Evolutionary conservation across 2,113 vertebrate species (phyloP), one percentile per base, ranked within the genome.

Genomic region (Chaenogobius annularis): DNA sequence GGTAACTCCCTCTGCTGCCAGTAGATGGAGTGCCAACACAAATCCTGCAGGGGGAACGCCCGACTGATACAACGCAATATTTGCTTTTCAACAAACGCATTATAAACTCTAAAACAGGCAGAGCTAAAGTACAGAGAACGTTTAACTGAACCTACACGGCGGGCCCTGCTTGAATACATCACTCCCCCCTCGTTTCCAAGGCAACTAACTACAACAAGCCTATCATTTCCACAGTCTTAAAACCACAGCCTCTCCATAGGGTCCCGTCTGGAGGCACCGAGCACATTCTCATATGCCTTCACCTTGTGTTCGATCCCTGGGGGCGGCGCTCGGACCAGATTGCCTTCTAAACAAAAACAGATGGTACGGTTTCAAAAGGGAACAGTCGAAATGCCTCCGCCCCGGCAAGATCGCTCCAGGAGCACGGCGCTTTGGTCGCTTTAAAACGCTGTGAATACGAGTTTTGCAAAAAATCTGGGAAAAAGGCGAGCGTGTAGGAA

Each of bases 271-370:
- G 1, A 19, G 79, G 81, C 81, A 85, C 71, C 73, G 69, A 70
- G 84, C 85, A 90, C 81, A 35, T 73, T 80, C 73, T 92, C 90
- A 88, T 90, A 91, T 89, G 91, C 88, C 84, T 90, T 87, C 87
- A 84, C 90, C 80, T 88, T 82, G 83, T 79, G 85, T 88, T 83
- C 87, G 48, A 82, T 89, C 86, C 90, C 89, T 81, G 26, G 83
- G 81, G 90, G 86, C 87, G 75, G 69, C 68, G 68, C 82, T 84
- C 70, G 15, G 82, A 92, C 83, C 92, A 93, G 92, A 91, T 92
- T 92, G 91, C 89, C 77, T 88, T 89, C 83, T 87, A 91, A 87
- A 91, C 80, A 82, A 92, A 61, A 93, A 90, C 93, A 94, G 92
- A 94, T 94, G 92, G 93, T 90, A 48, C 72, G 78, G 77, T 77